phyloP scores from a whole-genome alignment of 2,888 invertebrate species.

The Pocota personata region DNA sequence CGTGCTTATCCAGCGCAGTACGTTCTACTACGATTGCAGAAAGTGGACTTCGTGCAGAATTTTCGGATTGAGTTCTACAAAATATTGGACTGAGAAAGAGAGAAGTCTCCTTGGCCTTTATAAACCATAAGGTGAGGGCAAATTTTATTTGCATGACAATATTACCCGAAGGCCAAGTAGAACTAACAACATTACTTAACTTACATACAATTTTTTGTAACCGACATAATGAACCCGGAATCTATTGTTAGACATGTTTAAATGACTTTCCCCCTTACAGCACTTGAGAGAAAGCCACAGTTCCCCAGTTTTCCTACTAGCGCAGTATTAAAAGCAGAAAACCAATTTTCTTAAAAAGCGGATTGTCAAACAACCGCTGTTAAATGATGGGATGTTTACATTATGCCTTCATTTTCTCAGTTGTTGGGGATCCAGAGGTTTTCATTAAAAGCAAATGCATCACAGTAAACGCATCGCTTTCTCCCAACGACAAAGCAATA shows the following conservation, averaged over 20 bases:
- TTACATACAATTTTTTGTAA: too few species aligned
- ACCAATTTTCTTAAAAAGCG: slow-evolving; percentile 31
- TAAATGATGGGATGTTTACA: slow-evolving; percentile 38
- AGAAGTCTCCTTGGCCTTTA: too few species aligned
- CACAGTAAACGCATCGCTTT: background rate
- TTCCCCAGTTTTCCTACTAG: background rate
- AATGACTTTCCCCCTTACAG: background rate
- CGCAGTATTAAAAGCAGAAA: background rate
- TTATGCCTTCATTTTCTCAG: slow-evolving; percentile 29
- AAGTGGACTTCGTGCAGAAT: too few species aligned
- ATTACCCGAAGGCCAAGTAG: too few species aligned
- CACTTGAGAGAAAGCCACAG: background rate
- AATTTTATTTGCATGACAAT: too few species aligned
- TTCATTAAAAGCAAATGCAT: slow-evolving; percentile 47
- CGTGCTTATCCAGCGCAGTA: too few species aligned
- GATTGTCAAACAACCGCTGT: slow-evolving; percentile 26
- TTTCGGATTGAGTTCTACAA: too few species aligned
- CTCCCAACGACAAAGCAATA: background rate
- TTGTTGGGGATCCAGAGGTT: background rate
- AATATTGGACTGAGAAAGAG: too few species aligned
- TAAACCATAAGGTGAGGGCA: too few species aligned
- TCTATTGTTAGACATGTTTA: background rate
- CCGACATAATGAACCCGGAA: too few species aligned
- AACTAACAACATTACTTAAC: too few species aligned
- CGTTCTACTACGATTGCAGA: too few species aligned